phyloP scores from a whole-genome alignment of 2,888 invertebrate species.

The Mythimna ferrago region DNA sequence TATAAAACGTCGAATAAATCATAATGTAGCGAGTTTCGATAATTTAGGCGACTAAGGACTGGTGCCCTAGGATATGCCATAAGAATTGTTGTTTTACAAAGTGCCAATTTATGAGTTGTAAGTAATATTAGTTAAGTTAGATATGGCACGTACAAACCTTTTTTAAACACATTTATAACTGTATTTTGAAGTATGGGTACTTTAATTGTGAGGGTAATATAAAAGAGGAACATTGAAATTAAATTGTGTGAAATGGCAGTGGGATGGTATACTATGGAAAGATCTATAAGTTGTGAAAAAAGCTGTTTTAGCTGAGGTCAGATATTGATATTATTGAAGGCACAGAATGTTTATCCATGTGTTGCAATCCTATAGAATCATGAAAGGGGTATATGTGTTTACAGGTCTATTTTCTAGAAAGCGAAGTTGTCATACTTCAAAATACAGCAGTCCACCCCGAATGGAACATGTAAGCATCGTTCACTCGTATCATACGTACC shows the following conservation, averaged over 20 bases:
- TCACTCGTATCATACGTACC: conserved; percentile 58
- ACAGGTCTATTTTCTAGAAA: conserved; percentile 4
- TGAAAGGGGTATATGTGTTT: not conserved
- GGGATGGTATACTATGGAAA: not conserved
- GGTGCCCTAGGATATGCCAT: conserved; percentile 49
- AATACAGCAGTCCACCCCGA: conserved; percentile 39
- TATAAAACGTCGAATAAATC: conserved; percentile 46
- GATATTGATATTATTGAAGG: not conserved
- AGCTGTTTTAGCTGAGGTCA: conserved; percentile 1
- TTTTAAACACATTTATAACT: conserved; percentile 53
- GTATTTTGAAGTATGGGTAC: conserved; percentile 60
- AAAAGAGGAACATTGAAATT: not conserved
- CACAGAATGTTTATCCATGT: not conserved
- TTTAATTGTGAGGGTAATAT: not conserved
- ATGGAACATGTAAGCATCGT: conserved; percentile 46
- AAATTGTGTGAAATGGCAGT: not conserved
- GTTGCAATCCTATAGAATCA: not conserved
- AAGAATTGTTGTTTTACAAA: conserved; percentile 64
- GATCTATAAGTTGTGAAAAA: not conserved
- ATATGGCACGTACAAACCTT: conserved; percentile 67
- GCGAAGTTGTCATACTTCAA: conserved; percentile 45
- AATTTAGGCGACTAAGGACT: conserved; percentile 47
- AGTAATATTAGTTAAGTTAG: conserved; percentile 60
- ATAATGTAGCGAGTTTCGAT: conserved; percentile 42
- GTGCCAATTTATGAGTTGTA: conserved; percentile 70